A percentile compares a stretch with the other conserved stretches of the same genome.
These are phyloP conservation scores for Desmophyllum pertusum DNA, from an alignment of 92 coral and sea anemone genomes.

Conservation along the genomic window DNA sequence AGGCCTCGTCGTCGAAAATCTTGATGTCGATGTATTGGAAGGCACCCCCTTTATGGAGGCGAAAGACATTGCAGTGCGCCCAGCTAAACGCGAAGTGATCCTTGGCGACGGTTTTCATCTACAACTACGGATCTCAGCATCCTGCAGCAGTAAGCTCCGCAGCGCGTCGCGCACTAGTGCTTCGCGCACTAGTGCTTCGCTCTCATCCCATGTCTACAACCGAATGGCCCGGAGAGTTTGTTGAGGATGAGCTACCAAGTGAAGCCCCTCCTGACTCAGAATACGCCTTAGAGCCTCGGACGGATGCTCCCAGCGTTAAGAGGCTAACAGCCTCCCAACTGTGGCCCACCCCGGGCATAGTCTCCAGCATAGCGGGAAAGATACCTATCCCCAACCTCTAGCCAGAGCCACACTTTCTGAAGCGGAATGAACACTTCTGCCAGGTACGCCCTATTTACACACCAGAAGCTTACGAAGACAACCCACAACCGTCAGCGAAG, in stretches of 20 bases:
- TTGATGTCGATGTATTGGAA: conserved; percentile 57
- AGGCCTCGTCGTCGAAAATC: conserved; percentile 62
- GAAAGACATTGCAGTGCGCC: conserved; percentile 71
- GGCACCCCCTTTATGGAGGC: conserved; percentile 67
- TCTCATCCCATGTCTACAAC: conserved; percentile 44
- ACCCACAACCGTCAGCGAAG: background rate
- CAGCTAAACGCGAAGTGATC: conserved; percentile 56
- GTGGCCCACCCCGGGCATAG: conserved; percentile 41
- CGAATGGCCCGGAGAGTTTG: conserved; percentile 64
- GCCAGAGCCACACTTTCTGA: conserved; percentile 57
- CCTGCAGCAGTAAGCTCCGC: conserved; percentile 18
- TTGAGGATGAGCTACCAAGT: conserved; percentile 48
- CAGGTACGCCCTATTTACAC: conserved; percentile 12
- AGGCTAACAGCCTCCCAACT: conserved; percentile 39
- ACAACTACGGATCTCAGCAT: conserved; percentile 31
- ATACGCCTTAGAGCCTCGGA: conserved; percentile 61
- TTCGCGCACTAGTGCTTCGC: conserved; percentile 28
- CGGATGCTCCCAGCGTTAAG: conserved; percentile 44
- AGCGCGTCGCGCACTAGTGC: too few relatives aligned
- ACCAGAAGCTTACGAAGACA: background rate
- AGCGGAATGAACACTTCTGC: conserved; percentile 40
- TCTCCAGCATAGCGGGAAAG: conserved; percentile 55
- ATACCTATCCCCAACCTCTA: conserved; percentile 67
- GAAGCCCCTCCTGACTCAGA: conserved; percentile 50
- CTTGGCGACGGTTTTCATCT: conserved; percentile 34